phyloP scores from a whole-genome alignment of 2,797 vertebrate species.

The Peromyscus eremicus region DNA sequence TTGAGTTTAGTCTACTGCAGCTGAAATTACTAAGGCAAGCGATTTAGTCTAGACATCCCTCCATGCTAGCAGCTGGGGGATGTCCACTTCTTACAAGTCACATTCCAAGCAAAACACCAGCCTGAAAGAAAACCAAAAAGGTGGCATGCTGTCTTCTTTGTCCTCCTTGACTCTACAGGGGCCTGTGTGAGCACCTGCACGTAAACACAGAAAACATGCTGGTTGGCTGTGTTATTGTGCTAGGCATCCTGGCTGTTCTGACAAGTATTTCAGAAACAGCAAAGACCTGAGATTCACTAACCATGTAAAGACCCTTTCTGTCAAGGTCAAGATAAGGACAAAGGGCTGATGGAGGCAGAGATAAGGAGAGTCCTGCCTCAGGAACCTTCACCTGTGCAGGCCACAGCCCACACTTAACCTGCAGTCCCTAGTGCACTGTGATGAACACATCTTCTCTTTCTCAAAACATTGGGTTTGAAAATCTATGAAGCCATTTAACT shows the following conservation, averaged over 20 bases:
- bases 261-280: neutral
- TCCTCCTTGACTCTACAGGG: neutral
- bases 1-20: neutral
- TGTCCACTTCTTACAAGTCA: neutral
- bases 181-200: accelerated
- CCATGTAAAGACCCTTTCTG: neutral
- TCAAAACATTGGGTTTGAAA: neutral
- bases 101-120: neutral
- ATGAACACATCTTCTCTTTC: neutral
- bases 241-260: neutral
- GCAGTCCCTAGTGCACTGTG: accelerated
- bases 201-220: neutral
- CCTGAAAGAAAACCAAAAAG: neutral
- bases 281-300: neutral
- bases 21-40: neutral
- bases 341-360: neutral
- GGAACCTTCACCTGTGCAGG: neutral
- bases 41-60: neutral
- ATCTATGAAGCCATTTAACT: neutral
- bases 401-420: neutral
- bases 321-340: constrained; percentile 38
- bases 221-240: neutral
- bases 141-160: neutral
- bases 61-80: neutral
- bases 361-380: neutral